phyloP scores from a whole-genome alignment of 2,888 invertebrate species.

The Dolichomitus sp. region DNA sequence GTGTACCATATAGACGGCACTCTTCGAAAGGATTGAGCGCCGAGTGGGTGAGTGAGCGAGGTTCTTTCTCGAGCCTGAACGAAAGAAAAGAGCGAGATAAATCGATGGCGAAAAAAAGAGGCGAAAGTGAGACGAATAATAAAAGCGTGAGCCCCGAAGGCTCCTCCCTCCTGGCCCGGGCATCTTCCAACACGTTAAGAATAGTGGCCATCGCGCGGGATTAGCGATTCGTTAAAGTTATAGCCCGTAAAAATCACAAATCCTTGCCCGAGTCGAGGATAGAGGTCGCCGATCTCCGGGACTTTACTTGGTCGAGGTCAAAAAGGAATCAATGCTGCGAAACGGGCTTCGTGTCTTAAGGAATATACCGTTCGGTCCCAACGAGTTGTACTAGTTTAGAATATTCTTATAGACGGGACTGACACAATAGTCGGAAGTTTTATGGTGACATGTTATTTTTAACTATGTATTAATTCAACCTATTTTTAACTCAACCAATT shows the following conservation, averaged over 20 bases:
- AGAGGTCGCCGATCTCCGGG: constrained; percentile 65
- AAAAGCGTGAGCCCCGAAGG: constrained; percentile 47
- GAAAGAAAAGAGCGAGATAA: constrained; percentile 67
- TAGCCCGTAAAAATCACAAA: constrained; percentile 77
- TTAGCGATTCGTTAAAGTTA: constrained; percentile 78
- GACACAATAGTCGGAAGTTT: constrained; percentile 31
- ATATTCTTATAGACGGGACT: constrained; percentile 14
- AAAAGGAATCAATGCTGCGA: constrained; percentile 11
- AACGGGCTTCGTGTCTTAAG: neutral
- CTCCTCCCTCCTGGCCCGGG: constrained; percentile 5
- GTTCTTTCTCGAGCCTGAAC: constrained; percentile 45
- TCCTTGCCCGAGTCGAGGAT: constrained; percentile 66
- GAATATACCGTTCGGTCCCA: constrained; percentile 8
- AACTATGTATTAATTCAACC: neutral
- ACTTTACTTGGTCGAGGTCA: constrained; percentile 34
- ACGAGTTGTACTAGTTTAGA: constrained; percentile 16
- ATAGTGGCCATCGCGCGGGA: constrained; percentile 72
- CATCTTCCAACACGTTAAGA: constrained; percentile 64
- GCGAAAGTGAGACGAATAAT: constrained; percentile 27
- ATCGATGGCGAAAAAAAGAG: constrained; percentile 56
- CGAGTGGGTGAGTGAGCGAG: constrained; percentile 59
- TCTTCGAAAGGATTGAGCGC: constrained; percentile 64
- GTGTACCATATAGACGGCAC: constrained; percentile 40
- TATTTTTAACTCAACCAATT: neutral
- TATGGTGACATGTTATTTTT: constrained; percentile 27